Conservation (phyloP, 2,888 invertebrate species). For the Mimumesa dahlbomi region DNA sequence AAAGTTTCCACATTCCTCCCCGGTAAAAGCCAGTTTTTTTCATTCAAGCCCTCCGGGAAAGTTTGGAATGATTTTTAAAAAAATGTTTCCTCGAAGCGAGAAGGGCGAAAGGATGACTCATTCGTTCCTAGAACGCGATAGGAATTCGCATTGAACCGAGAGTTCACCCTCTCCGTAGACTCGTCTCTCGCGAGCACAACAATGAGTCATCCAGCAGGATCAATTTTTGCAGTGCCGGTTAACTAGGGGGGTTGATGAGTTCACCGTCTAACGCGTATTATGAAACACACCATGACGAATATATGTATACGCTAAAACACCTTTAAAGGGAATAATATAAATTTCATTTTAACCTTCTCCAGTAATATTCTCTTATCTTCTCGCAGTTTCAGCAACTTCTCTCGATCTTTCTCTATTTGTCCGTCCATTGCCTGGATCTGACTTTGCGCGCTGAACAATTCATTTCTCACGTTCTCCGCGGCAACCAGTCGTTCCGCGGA, state of each 20-base stretch:
- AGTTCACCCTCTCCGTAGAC: slow-evolving; percentile 45
- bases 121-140: slow-evolving; percentile 44
- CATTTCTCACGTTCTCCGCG: slow-evolving; percentile 74
- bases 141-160: slow-evolving; percentile 46
- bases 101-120: slow-evolving; percentile 63
- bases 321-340: too few relatives aligned
- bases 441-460: slow-evolving; percentile 67
- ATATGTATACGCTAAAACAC: too few relatives aligned
- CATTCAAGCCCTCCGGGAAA: too few relatives aligned
- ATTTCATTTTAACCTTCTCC: slow-evolving; percentile 77
- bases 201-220: slow-evolving; percentile 56
- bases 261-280: too few relatives aligned
- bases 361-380: slow-evolving; percentile 76
- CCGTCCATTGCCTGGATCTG: slow-evolving; percentile 71
- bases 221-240: slow-evolving; percentile 40
- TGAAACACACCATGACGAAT: too few relatives aligned
- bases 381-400: slow-evolving; percentile 74
- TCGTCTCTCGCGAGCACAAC: slow-evolving; percentile 44
- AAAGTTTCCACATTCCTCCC: too few relatives aligned
- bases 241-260: too few relatives aligned
- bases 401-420: slow-evolving; percentile 75
- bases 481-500: slow-evolving; percentile 67
- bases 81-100: slow-evolving; percentile 17
- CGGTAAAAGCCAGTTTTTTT: too few relatives aligned
- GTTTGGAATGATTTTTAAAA: too few relatives aligned